phyloP scores from a whole-genome alignment of 2,797 vertebrate genomes.

The Ceyx erithaca region DNA sequence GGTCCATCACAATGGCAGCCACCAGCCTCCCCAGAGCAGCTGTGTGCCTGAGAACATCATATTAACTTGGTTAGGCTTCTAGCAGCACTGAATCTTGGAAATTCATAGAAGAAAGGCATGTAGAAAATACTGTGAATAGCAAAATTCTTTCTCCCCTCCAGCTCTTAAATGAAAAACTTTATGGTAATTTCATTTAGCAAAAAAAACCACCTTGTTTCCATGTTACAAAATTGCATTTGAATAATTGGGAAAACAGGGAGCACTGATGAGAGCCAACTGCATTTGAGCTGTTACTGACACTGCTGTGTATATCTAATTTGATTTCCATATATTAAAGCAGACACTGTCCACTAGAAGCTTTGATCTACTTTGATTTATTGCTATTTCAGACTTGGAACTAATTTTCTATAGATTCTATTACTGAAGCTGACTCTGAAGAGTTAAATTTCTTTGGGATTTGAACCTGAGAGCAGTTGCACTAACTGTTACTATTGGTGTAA shows the following conservation, averaged over 20 bases:
- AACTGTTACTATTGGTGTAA: neutral
- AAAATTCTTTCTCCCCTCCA: neutral
- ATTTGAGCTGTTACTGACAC: neutral
- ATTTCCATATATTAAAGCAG: neutral
- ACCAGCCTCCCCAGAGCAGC: neutral
- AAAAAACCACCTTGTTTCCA: neutral
- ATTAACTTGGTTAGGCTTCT: neutral
- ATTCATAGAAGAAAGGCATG: neutral
- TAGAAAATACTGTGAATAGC: neutral
- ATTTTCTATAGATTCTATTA: neutral
- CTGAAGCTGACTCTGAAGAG: neutral
- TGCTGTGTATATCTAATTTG: neutral
- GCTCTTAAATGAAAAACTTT: neutral
- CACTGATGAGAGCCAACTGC: neutral
- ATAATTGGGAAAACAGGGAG: neutral
- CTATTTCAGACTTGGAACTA: neutral
- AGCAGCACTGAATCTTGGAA: neutral
- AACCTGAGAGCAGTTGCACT: neutral
- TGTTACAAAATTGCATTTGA: neutral
- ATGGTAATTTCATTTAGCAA: neutral
- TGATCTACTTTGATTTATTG: slow-evolving; percentile 11
- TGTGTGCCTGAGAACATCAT: neutral
- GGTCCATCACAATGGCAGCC: neutral
- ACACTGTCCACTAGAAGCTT: slow-evolving; percentile 1
- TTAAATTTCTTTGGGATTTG: neutral